Evolutionary conservation across 2,113 vertebrate species (phyloP), one percentile per base, ranked within the genome.

Genomic region (Otolemur garnettii): DNA sequence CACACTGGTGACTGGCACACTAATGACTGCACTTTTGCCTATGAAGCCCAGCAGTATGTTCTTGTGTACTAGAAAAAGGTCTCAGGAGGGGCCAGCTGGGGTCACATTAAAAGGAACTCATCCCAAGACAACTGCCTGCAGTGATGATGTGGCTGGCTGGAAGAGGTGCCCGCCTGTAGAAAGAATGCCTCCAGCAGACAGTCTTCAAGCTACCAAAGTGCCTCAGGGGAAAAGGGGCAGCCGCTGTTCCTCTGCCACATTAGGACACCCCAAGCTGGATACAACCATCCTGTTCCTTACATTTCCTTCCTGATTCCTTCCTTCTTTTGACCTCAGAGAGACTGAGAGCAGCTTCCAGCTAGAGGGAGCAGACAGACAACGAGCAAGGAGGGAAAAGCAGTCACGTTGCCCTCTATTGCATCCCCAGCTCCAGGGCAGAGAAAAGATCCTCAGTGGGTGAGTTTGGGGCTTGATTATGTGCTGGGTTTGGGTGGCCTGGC

Each of bases 391-490:
- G 53, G 60, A 28, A 45, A 45, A 59, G 50, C 1, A 72, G 10
- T 17, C 42, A 28, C 42, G 14, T 0, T 19, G 1, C 4, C 2
- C 3, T 53, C 74, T 50, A 1, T 42, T 2, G 4, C 18, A 60
- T 35, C 35, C 14, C 24, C 18, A n/a, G 83, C 26, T 50, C 42
- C 60, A 38, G 79, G 38, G 35, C 3, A 9, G 17, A 33, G 26
- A 28, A 80, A 91, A 14, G 13, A 42, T 42, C 50, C 33, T 9
- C 59, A n/a, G 3, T 38, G 53, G n/a, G 17, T 57, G 11, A 42
- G 17, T 71, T 30, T 66, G 38, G 38, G 33, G 55, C 45, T 72
- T 83, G 62, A 71, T 62, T 59, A 50, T 38, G 22, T 12, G 35
- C 15, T 59, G 19, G 45, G 12, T 7, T 35, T 57, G n/a, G 72